Evolutionary conservation across 1,140 invertebrate genomes (phyloP).

Genomic region (Hypsibius dujardini): DNA sequence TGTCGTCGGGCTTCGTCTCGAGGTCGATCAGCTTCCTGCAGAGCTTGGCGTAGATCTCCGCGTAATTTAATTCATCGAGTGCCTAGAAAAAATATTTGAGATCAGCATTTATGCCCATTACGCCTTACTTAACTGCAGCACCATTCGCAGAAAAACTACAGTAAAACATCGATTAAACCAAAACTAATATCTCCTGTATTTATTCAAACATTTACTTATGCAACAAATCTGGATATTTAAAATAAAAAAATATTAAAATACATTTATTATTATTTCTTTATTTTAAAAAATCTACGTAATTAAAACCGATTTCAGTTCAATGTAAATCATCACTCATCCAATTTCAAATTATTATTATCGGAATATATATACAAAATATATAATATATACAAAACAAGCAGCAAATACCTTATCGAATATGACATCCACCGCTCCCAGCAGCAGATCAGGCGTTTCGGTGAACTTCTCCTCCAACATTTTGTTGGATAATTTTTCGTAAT

Average conservation of each 20-base stretch:
- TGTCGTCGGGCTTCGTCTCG: background rate
- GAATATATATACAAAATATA: background rate
- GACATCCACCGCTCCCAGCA: background rate
- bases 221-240: background rate
- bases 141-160: background rate
- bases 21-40: conserved; percentile 12
- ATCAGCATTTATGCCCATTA: background rate
- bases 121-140: background rate
- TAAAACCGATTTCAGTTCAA: background rate
- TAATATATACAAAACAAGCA: background rate
- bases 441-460: background rate
- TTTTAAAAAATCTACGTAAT: background rate
- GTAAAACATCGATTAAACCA: background rate
- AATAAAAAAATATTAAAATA: background rate
- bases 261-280: background rate
- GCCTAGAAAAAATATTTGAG: background rate
- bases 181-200: background rate
- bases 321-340: background rate
- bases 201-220: background rate
- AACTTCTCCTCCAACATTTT: background rate
- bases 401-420: background rate
- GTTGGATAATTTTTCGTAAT: background rate
- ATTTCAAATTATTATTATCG: background rate
- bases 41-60: conserved; percentile 9
- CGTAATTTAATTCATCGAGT: background rate